Base-by-base conservation (phyloP, 2,797 vertebrate species). In the Astyanax mexicanus region DNA sequence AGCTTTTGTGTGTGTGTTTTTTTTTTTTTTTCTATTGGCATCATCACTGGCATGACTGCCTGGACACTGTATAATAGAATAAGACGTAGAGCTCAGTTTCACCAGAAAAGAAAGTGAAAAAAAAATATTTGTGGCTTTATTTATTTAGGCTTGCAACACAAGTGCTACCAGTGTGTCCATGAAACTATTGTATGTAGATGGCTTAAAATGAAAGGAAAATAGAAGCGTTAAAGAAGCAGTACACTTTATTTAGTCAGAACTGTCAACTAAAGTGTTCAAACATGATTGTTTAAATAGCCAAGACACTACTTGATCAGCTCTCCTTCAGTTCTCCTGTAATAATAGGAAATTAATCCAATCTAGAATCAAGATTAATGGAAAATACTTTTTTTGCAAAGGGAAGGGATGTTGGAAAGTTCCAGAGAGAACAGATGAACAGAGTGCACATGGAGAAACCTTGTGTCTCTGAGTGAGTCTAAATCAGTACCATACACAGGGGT, bases 21-120 rank as follows among this genome's bases (percentile, higher is more conserved):
- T n/a, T n/a, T n/a, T n/a, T n/a, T n/a, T n/a, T n/a, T 85, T 84
- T 86, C 78, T 85, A 77, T 83, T 70, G 27, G 29, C 47, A 78
- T 17, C 25, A 23, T 17, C 12, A n/a, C n/a, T n/a, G n/a, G n/a
- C 21, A 44, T 15, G 61, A 38, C 7, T 6, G 64, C 19, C 35
- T 38, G 19, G 49, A 35, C 49, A 54, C n/a, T 25, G 19, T 38
- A 25, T 55, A 19, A n/a, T 52, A 23, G 21, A 40, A 47, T 17
- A 32, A 21, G 11, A 25, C 12, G 12, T 5, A 25, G 23, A 64
- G 54, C 11, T 57, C 15, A 25, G 35, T 64, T 64, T 64, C 19
- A 42, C 12, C 38, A 64, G 61, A 37, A 64, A 27, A 27, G 25
- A 12, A 65, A 65, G 65, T 45, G 61, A 37, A 64, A 27, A 27